A percentile compares a stretch with the other conserved stretches of the same genome.
These are phyloP conservation scores for Bhutanitis thaidina DNA, from an alignment of 2,888 invertebrate genomes.

Conservation along the genomic window DNA sequence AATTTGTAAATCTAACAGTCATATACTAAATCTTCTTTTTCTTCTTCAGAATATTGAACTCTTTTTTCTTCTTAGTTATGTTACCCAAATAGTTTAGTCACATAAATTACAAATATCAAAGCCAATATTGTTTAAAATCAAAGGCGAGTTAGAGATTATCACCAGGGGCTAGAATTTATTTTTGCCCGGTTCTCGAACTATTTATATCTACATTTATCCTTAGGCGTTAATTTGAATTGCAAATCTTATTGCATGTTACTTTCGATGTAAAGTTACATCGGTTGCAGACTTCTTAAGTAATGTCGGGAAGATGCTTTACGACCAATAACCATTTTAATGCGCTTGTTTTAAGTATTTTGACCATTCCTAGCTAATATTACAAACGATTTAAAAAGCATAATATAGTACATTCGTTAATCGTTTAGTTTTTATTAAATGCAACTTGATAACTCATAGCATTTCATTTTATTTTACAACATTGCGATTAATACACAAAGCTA, in stretches of 20 bases:
- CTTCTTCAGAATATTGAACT: too few species aligned
- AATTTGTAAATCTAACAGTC: too few species aligned
- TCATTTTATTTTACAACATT: too few species aligned
- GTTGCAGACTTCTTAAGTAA: conserved; percentile 28
- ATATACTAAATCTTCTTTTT: too few species aligned
- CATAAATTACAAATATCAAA: too few species aligned
- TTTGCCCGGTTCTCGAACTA: conserved; percentile 6
- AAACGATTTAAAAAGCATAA: not conserved
- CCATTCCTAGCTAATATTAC: conserved; percentile 16
- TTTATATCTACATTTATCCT: conserved; percentile 13
- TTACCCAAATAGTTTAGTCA: too few species aligned
- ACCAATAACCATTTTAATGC: conserved; percentile 32
- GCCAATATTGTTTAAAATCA: not conserved
- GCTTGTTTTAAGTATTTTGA: conserved; percentile 18
- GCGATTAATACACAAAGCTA: too few species aligned
- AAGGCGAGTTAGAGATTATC: not conserved
- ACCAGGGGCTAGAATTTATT: conserved; percentile 1
- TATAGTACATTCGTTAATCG: not conserved
- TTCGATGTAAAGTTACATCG: conserved; percentile 18
- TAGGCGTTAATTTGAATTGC: conserved; percentile 18
- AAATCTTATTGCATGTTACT: conserved; percentile 18
- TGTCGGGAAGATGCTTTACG: conserved; percentile 29
- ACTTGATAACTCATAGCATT: too few species aligned
- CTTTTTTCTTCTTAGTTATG: too few species aligned
- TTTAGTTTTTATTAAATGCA: too few species aligned